A percentile compares a stretch with the other conserved stretches of the same genome.
These are phyloP conservation scores for Octodonta nipae DNA, from an alignment of 2,888 invertebrate genomes.

Conservation along the genomic window DNA sequence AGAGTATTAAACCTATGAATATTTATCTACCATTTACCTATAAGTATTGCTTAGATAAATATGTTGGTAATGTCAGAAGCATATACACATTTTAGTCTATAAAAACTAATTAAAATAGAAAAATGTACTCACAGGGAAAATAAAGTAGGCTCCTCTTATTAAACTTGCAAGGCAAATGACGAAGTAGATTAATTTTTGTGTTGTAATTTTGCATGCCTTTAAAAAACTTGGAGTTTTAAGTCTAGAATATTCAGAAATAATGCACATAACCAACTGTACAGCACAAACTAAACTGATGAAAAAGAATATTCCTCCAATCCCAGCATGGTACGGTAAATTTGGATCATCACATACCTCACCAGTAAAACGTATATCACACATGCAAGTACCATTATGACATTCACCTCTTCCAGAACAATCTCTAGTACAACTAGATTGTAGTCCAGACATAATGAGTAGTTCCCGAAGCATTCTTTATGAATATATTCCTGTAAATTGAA, in stretches of 20 bases:
- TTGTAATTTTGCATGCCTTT: conserved; percentile 73
- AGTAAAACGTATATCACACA: conserved; percentile 78
- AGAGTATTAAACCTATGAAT: too few relatives aligned
- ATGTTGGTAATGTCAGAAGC: too few relatives aligned
- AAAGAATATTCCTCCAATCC: conserved; percentile 65
- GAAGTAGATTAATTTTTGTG: conserved; percentile 78
- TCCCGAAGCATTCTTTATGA: conserved; percentile 33
- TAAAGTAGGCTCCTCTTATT: conserved; percentile 77
- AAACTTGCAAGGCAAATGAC: conserved; percentile 75
- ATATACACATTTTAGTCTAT: too few relatives aligned
- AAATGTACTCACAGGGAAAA: conserved; percentile 62
- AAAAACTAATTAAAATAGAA: too few relatives aligned
- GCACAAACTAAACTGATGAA: conserved; percentile 72
- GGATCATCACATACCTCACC: conserved; percentile 73
- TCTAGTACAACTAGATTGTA: conserved; percentile 44
- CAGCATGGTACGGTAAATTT: conserved; percentile 66
- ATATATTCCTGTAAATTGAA: too few relatives aligned
- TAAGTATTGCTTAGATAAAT: too few relatives aligned
- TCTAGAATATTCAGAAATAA: conserved; percentile 66
- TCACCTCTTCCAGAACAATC: conserved; percentile 84
- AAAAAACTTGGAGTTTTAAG: conserved; percentile 71
- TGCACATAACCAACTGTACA: conserved; percentile 71
- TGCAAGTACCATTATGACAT: conserved; percentile 80
- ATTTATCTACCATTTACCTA: too few relatives aligned
- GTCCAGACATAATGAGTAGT: conserved; percentile 33